A percentile compares a stretch with the other conserved stretches of the same genome.
Conservation (phyloP, 2,888 invertebrate species). For the Cephus pulcher region DNA sequence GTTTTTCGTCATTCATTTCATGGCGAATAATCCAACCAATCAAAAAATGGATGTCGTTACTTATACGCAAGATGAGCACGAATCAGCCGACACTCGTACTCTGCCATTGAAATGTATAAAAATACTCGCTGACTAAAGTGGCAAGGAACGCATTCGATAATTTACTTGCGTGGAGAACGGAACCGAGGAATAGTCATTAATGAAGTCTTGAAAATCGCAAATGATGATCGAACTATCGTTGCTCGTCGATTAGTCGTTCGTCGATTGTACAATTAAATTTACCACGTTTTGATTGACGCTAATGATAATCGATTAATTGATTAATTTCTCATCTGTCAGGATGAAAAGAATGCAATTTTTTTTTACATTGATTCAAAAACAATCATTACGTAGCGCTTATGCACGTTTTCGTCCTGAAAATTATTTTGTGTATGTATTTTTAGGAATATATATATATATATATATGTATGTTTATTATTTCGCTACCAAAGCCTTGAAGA, state of each 20-base stretch:
- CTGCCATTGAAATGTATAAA: constrained; percentile 11
- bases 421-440: no score
- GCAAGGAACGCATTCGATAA: constrained; percentile 16
- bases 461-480: no score
- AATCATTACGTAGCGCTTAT: background rate
- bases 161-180: constrained; percentile 18
- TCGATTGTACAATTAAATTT: no score
- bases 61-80: background rate
- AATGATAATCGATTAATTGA: background rate
- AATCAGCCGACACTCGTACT: background rate
- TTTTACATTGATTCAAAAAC: background rate
- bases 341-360: background rate
- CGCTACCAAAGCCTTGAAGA: no score
- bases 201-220: background rate
- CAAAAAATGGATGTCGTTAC: background rate
- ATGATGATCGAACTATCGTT: background rate
- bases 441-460: no score
- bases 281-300: background rate
- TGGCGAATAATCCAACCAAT: background rate
- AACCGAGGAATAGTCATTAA: background rate
- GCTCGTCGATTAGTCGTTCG: background rate
- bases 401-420: background rate
- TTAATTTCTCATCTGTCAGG: background rate
- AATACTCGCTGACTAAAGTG: constrained; percentile 24
- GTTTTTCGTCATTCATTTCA: background rate